Evolutionary conservation across 2,797 vertebrate genomes (phyloP), one percentile per base, ranked within the genome.

Genomic region (Gymnodraco acuticeps): DNA sequence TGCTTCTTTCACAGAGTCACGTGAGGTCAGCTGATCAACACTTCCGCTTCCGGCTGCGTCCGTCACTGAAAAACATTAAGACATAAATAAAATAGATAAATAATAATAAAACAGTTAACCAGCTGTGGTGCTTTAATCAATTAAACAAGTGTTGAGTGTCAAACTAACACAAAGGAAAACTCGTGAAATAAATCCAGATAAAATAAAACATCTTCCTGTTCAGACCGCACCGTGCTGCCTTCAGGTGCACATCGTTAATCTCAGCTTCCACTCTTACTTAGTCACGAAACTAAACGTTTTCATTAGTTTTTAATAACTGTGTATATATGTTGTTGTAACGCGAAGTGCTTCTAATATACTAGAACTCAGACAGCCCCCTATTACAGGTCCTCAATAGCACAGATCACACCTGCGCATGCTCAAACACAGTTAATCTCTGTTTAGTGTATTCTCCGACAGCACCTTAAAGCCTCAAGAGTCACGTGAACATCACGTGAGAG

Each of bases 1-100:
- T 7, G 23, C 5, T n/a, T 11, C n/a, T n/a, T 15, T 13, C 14
- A 2, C 6, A 5, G 2, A 66, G 38, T 94, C 92, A 94, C 19
- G 83, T 93, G 93, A 90, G 42, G 12, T 94, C 93, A 92, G 87
- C 90, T 95, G 93, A 95, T 76, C 17, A 0, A 0, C 3, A 89
- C 88, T 93, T 94, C 92, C 93, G 88, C 52, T 81, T 58, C 73
- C 41, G 17, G 15, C 83, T 80, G 45, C 20, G 69, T 79, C 13
- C n/a, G 41, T 17, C 20, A 27, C 41, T 19, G 3, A 64, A 27
- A 33, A 3, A n/a, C 12, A 33, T 8, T 1, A 33, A 5, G 7
- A 33, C 7, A 33, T 27, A 33, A 33, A 33, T 33, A 33, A 33
- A 33, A 8, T 33, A 33, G 33, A 33, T 33, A 33, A 8, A 31